These are phyloP conservation scores for Masticophis lateralis DNA, from an alignment of 2,797 vertebrate species.

Conservation along the genomic window DNA sequence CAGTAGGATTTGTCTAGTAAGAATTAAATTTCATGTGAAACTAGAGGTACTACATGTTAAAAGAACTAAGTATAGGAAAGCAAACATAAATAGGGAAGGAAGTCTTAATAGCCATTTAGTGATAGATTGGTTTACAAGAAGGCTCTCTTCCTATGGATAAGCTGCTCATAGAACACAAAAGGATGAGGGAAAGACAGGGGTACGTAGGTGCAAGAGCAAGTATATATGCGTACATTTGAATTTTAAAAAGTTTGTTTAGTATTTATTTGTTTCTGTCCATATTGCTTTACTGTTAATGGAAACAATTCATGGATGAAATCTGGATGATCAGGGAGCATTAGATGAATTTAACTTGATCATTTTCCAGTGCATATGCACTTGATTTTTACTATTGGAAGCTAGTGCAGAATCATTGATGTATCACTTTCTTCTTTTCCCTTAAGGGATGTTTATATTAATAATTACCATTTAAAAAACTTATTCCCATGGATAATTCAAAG, in stretches of 20 bases:
- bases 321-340: slow-evolving; percentile 1
- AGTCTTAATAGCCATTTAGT: neutral
- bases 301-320: slow-evolving; percentile 25
- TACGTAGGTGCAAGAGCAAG: neutral
- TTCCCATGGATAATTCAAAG: neutral
- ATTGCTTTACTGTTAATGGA: slow-evolving; percentile 6
- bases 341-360: neutral
- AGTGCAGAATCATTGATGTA: neutral
- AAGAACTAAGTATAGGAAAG: neutral
- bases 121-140: neutral
- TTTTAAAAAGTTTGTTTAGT: slow-evolving; percentile 28
- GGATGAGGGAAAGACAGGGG: neutral
- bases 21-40: neutral
- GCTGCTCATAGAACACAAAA: neutral
- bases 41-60: neutral
- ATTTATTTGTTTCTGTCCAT: slow-evolving; percentile 13
- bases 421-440: neutral
- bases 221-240: neutral
- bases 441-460: neutral
- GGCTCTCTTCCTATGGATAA: neutral
- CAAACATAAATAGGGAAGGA: neutral
- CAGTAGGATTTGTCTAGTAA: neutral
- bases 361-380: neutral
- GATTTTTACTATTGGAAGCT: neutral
- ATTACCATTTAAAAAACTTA: neutral